Base-by-base conservation (phyloP, 2,797 vertebrate genomes). In the Lepus oiostolus region DNA sequence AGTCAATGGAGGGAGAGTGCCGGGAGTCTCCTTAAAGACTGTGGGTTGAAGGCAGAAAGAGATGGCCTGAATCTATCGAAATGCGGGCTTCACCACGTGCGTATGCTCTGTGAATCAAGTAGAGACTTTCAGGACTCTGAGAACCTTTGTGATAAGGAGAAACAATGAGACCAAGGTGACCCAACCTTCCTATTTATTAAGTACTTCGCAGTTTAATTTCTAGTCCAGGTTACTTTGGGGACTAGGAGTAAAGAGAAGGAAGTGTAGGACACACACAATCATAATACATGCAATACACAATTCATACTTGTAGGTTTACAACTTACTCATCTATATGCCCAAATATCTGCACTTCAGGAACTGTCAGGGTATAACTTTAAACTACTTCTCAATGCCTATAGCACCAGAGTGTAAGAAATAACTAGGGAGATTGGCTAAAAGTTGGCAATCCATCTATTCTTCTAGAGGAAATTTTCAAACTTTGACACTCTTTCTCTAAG, bases 321-420 rank as follows among this genome's bases (percentile, higher is more conserved):
- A 0, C 71, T 95, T 88, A 22, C 35, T 11, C 21, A 62, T 8
- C 30, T 63, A 63, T 17, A 68, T 68, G 10, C 32, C 62, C 63
- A 85, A 85, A 82, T 67, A 91, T 65, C 54, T 60, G 17, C 79
- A 89, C n/a, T 93, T 88, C 8, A 92, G 90, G 92, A 87, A 90
- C 58, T 80, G 30, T 88, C 65, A 87, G 60, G 87, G n/a, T 81
- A 11, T 76, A 60, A 88, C 35, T 95, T 95, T 89, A 93, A 89
- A 76, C 32, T 89, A 28, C 7, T 93, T 58, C 28, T 95, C 68
- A 81, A 74, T 52, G 83, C 19, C 76, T 54, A 84, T 22, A 83
- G 58, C 17, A 91, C 52, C 70, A 80, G 38, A 35, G 24, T 79
- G 62, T 83, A 35, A 89, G 32, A 95, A 63, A 84, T 74, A 65